Base-by-base conservation (phyloP, 2,888 invertebrate genomes). In the Scelioninae gen. 2 region DNA sequence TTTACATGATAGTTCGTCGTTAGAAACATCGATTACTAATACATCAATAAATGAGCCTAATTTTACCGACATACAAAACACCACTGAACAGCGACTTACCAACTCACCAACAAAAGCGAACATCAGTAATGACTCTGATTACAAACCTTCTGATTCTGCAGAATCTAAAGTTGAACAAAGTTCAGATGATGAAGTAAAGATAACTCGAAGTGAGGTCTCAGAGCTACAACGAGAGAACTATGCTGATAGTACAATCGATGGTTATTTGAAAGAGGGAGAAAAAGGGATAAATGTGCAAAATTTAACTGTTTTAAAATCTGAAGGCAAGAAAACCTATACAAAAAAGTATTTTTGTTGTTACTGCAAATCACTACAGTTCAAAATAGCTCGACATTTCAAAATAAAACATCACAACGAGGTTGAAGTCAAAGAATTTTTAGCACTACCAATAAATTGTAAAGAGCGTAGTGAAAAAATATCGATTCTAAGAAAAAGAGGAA, bases 291-390 rank as follows among this genome's bases (percentile, higher is more conserved):
- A 50, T 18, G 11, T 7, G 5, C 4, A 1, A 2, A 50, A 50
- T 18, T 18, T 50, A 16, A 6, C 15, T 1, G 18, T 50, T 31
- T 5, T 16, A 16, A 7, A 6, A 10, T 50, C 48, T 15, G 48
- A 31, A 6, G 48, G 48, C 1, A 33, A 33, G 16, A 33, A 31
- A n/a, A 33, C 48, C 0, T n/a, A 31, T 18, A 18, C 31, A 7
- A 50, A 50, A 33, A n/a, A 13, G n/a, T 11, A 50, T 18, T 50
- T 28, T 18, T 50, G 48, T 33, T 15, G 2, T n/a, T 50, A 25
- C 11, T 50, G 31, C 7, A 50, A 50, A 7, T 33, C 31, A 18
- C n/a, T 50, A 15, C 5, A 16, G 1, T 10, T 18, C 1, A 50
- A 50, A 50, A 16, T 33, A 1, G 48, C 48, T 18, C 31, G 48